These are phyloP conservation scores for Proteles cristata DNA, from an alignment of 2,113 vertebrate species.

Conservation along the genomic window DNA sequence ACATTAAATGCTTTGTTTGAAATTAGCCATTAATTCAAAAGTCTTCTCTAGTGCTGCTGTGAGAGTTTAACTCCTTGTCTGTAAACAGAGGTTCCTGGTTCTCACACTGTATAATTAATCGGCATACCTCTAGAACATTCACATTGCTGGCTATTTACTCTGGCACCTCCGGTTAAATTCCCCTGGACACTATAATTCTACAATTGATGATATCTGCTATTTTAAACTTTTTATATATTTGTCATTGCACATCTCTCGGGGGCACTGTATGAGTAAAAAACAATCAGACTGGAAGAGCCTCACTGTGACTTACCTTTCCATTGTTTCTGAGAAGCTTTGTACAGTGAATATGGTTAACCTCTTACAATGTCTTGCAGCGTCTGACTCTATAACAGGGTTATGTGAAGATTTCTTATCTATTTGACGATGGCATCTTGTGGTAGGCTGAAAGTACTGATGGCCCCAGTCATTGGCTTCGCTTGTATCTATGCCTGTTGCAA, in stretches of 20 bases:
- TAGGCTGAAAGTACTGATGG: background rate
- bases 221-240: slow-evolving; percentile 41
- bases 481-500: background rate
- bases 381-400: background rate
- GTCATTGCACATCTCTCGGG: slow-evolving; percentile 17
- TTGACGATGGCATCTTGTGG: background rate
- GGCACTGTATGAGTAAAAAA: background rate
- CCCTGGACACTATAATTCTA: slow-evolving; percentile 33
- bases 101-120: slow-evolving; percentile 72
- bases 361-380: background rate
- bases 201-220: slow-evolving; percentile 35
- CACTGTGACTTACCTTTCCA: background rate
- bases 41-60: slow-evolving; percentile 61
- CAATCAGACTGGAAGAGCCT: background rate
- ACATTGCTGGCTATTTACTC: slow-evolving; percentile 31
- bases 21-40: slow-evolving; percentile 75
- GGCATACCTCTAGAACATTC: slow-evolving; percentile 53
- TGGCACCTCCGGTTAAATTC: background rate
- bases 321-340: slow-evolving; percentile 9
- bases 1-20: slow-evolving; percentile 75
- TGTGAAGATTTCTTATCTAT: background rate
- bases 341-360: background rate
- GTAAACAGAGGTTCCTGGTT: slow-evolving; percentile 70
- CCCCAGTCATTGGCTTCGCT: background rate
- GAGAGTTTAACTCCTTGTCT: slow-evolving; percentile 64